phyloP scores from a whole-genome alignment of 2,113 vertebrate genomes.

The Tretioscincus oriximinensis region DNA sequence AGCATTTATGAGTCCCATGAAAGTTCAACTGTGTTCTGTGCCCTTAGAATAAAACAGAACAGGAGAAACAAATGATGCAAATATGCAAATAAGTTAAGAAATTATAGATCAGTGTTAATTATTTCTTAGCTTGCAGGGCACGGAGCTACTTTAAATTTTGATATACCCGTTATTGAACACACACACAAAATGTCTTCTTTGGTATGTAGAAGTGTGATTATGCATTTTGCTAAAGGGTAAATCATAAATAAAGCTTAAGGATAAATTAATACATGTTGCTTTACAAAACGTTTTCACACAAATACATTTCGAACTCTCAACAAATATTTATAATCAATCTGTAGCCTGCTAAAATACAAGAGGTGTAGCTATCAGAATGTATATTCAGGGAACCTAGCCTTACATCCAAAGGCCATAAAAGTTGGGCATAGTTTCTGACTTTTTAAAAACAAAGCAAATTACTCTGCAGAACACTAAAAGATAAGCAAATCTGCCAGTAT shows the following conservation, averaged over 20 bases:
- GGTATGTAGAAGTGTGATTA: background rate
- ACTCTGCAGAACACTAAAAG: background rate
- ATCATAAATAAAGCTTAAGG: background rate
- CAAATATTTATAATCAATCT: background rate
- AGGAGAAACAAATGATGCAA: too few species aligned
- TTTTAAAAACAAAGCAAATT: background rate
- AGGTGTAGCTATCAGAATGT: background rate
- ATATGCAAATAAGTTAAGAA: too few species aligned
- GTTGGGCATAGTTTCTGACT: too few species aligned
- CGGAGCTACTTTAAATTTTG: background rate
- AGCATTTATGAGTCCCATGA: too few species aligned
- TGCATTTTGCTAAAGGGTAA: background rate
- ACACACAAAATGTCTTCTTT: background rate
- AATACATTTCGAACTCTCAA: background rate
- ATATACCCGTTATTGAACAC: background rate
- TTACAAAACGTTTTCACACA: background rate
- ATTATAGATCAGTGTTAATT: too few species aligned
- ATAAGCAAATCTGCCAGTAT: background rate
- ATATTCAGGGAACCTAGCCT: background rate
- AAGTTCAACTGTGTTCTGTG: too few species aligned
- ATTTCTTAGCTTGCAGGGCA: background rate
- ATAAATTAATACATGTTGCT: background rate
- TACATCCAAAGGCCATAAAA: too few species aligned
- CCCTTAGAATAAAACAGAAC: too few species aligned
- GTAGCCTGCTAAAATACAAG: background rate